phyloP scores from a whole-genome alignment of 2,888 invertebrate genomes.

The Portevinia maculata region DNA sequence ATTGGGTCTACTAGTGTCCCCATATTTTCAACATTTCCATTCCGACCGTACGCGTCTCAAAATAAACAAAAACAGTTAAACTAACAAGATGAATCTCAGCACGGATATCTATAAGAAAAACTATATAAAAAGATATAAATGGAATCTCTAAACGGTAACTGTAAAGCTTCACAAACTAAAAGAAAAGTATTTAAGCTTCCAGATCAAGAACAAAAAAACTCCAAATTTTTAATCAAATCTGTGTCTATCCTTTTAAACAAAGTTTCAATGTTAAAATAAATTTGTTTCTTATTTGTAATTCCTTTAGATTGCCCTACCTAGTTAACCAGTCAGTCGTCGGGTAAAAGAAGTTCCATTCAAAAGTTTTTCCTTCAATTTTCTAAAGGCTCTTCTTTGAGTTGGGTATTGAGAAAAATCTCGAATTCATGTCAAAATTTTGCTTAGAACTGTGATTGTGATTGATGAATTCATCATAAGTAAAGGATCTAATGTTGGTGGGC shows the following conservation, averaged over 20 bases:
- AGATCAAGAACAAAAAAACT: conserved; percentile 18
- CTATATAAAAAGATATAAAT: too few relatives aligned
- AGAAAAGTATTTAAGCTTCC: conserved; percentile 18
- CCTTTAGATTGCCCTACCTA: conserved; percentile 38
- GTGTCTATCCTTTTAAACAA: conserved; percentile 20
- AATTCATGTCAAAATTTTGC: conserved; percentile 55
- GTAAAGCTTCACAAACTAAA: conserved; percentile 21
- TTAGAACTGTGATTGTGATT: conserved; percentile 61
- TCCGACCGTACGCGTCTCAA: too few relatives aligned
- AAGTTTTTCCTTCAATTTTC: conserved; percentile 33
- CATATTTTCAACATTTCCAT: too few relatives aligned
- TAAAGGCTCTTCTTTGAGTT: conserved; percentile 23
- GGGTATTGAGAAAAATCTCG: conserved; percentile 13
- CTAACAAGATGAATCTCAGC: too few relatives aligned
- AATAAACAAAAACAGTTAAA: too few relatives aligned
- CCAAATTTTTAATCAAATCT: conserved; percentile 39
- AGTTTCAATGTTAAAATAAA: conserved; percentile 15
- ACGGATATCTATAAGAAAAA: too few relatives aligned
- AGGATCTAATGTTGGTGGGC: conserved; percentile 47
- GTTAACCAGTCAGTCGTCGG: conserved; percentile 22
- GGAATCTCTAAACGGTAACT: conserved; percentile 4
- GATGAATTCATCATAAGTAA: conserved; percentile 59
- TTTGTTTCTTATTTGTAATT: conserved; percentile 9
- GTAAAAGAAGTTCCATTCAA: conserved; percentile 2
- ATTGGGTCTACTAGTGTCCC: too few relatives aligned